A percentile compares a stretch with the other conserved stretches of the same genome.
phyloP scores from a whole-genome alignment of 2,797 vertebrate species.

The Karalla daura region DNA sequence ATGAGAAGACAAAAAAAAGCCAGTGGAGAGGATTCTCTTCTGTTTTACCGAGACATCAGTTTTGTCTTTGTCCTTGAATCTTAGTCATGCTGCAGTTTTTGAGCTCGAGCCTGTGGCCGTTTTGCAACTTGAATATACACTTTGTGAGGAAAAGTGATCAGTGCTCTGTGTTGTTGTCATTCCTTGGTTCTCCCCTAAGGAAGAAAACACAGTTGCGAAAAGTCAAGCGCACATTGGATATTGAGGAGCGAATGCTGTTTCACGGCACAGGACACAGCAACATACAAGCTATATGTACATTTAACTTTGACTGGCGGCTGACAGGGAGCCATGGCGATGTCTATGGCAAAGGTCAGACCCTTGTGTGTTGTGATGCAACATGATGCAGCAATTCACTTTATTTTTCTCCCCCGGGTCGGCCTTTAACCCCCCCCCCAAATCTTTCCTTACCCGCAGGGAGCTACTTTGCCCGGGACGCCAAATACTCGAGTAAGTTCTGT shows the following conservation, averaged over 20 bases:
- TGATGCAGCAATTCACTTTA: neutral
- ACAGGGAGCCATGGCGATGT: conserved; percentile 94
- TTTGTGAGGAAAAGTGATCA: conserved; percentile 22
- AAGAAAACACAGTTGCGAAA: conserved; percentile 96
- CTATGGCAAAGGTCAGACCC: conserved; percentile 93
- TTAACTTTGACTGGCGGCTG: conserved; percentile 98
- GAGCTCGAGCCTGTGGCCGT: neutral
- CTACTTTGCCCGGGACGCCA: conserved; percentile 95
- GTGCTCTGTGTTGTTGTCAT: conserved; percentile 44
- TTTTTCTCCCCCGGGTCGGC: neutral
- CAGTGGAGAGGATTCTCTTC: neutral
- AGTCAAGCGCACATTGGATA: conserved; percentile 87
- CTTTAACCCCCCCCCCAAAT: neutral
- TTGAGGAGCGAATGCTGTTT: conserved; percentile 97
- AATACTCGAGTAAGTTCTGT: conserved; percentile 96
- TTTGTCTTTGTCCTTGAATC: neutral
- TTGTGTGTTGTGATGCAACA: conserved; percentile 18
- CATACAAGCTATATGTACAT: conserved; percentile 96
- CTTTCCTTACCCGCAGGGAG: conserved; percentile 84
- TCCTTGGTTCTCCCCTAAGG: conserved; percentile 77
- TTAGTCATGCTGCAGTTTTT: neutral
- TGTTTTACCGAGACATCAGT: neutral
- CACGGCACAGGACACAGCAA: conserved; percentile 96
- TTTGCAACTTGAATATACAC: neutral
- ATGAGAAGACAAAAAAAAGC: neutral